These are phyloP conservation scores for Bursaphelenchus mucronatus DNA, from an alignment of 1,140 invertebrate species.

Conservation along the genomic window DNA sequence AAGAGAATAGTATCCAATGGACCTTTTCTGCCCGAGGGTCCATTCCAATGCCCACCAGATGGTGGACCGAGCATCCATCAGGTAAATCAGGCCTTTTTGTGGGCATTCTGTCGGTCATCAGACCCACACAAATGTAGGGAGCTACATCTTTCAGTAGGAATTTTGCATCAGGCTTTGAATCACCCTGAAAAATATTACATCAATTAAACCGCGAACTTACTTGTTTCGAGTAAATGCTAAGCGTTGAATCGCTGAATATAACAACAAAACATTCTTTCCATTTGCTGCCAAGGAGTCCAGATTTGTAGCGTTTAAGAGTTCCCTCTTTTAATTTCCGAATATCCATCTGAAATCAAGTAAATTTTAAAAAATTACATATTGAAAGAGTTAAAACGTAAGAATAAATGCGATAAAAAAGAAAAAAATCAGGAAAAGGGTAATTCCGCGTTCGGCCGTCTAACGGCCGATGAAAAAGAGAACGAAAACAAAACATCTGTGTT, in stretches of 20 bases:
- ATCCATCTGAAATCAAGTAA: slow-evolving; percentile 29
- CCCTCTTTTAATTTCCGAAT: slow-evolving; percentile 45
- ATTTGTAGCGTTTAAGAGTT: slow-evolving; percentile 39
- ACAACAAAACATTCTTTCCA: slow-evolving; percentile 38
- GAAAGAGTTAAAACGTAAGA: no score
- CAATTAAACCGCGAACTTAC: slow-evolving; percentile 25
- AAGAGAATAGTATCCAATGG: slow-evolving; percentile 51
- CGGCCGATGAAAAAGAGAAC: no score
- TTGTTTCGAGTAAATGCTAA: slow-evolving; percentile 36
- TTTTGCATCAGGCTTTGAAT: slow-evolving; percentile 35
- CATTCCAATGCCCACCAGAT: slow-evolving; percentile 57
- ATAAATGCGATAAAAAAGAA: no score
- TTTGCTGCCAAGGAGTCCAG: slow-evolving; percentile 34
- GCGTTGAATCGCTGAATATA: slow-evolving; percentile 41
- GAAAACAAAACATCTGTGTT: no score
- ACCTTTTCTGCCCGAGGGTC: slow-evolving; percentile 53
- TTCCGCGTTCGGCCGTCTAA: no score
- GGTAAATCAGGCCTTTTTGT: slow-evolving; percentile 38
- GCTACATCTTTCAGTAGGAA: slow-evolving; percentile 49
- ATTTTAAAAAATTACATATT: not conserved
- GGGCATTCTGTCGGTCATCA: slow-evolving; percentile 50
- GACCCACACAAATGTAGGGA: slow-evolving; percentile 54
- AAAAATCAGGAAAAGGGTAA: no score
- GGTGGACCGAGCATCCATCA: slow-evolving; percentile 44
- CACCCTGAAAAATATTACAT: slow-evolving; percentile 39